phyloP scores from a whole-genome alignment of 2,888 invertebrate species.

The Gonocerus acuteangulatus region DNA sequence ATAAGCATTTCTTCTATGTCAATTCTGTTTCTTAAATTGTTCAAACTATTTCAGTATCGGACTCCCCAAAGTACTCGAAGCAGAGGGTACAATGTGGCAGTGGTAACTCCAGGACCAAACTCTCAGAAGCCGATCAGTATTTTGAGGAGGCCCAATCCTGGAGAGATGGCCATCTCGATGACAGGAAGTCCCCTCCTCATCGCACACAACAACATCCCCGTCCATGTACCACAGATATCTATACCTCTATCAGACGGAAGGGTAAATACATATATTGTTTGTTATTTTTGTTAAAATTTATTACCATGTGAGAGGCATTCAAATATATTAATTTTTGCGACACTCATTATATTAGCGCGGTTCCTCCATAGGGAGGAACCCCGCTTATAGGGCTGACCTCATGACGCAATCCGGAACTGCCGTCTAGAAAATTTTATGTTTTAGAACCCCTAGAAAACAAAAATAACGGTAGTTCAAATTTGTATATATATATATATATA shows the following conservation, averaged over 20 bases:
- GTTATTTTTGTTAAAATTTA: no score
- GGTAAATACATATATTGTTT: slow-evolving; percentile 1
- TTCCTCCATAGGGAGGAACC: not conserved
- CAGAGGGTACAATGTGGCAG: slow-evolving; percentile 3
- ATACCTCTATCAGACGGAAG: slow-evolving; percentile 29
- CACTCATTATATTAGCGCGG: not conserved
- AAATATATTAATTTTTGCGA: not conserved
- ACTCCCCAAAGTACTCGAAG: not conserved
- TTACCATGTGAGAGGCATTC: no score
- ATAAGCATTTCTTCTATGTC: no score
- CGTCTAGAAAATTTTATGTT: no score
- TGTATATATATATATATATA: no score
- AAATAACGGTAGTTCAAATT: no score
- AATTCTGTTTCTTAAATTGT: no score
- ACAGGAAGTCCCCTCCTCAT: slow-evolving; percentile 26
- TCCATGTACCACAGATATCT: slow-evolving; percentile 10
- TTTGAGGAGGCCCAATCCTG: slow-evolving; percentile 26
- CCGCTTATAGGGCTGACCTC: no score
- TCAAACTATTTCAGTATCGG: not conserved
- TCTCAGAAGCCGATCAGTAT: slow-evolving; percentile 15
- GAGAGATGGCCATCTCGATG: slow-evolving; percentile 27
- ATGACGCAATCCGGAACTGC: no score
- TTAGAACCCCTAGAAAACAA: no score
- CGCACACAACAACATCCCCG: slow-evolving; percentile 21
- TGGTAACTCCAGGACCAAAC: slow-evolving; percentile 16